Evolutionary conservation across 2,888 invertebrate genomes (phyloP).

Genomic region (Bruchidius siliquastri): DNA sequence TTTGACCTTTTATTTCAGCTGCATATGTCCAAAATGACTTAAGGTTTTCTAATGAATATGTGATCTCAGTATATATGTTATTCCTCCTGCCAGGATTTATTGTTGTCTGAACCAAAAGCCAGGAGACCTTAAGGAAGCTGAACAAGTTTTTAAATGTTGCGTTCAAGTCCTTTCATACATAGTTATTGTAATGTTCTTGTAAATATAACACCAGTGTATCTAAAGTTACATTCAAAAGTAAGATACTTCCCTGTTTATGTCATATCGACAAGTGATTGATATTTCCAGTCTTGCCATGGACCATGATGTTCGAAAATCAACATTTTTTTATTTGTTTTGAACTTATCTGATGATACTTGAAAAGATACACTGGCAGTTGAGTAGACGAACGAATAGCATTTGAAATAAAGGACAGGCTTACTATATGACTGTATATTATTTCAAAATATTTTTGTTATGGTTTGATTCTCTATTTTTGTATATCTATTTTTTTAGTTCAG

Average conservation of each 20-base stretch:
- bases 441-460: neutral
- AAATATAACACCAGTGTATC: neutral
- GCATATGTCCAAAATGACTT: neutral
- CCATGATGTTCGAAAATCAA: too few species aligned
- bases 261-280: too few species aligned
- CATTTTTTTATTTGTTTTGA: too few species aligned
- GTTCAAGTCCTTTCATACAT: neutral
- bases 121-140: neutral
- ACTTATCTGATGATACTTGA: neutral
- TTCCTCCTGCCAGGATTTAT: neutral
- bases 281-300: too few species aligned
- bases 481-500: neutral
- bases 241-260: too few species aligned
- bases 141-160: neutral
- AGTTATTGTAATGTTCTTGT: neutral
- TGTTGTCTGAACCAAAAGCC: neutral
- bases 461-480: neutral
- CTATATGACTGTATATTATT: neutral
- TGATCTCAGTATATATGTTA: neutral
- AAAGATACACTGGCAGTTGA: neutral
- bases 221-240: too few species aligned
- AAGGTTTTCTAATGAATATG: neutral
- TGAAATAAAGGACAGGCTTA: neutral
- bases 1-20: neutral
- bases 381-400: neutral